A percentile compares a stretch with the other conserved stretches of the same genome.
phyloP scores from a whole-genome alignment of 2,113 vertebrate species.

The Uropsilus gracilis region DNA sequence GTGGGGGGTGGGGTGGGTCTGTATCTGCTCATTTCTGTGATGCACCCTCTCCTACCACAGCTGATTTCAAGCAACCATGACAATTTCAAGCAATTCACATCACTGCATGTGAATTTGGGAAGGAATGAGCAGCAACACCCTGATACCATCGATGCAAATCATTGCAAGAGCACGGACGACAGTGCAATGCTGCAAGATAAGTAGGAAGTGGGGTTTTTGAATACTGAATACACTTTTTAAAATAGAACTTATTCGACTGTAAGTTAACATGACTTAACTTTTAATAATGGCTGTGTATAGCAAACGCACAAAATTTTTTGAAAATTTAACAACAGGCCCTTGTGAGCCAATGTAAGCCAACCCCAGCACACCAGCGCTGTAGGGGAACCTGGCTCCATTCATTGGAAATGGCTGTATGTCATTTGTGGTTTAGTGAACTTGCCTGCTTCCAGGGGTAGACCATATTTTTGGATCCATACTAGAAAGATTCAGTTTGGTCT shows the following conservation, averaged over 20 bases:
- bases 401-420: constrained; percentile 19
- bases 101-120: not conserved
- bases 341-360: not conserved
- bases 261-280: not conserved
- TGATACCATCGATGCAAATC: fast-evolving
- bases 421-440: constrained; percentile 22
- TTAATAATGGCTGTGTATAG: not conserved
- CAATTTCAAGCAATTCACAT: too few species aligned
- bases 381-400: not conserved
- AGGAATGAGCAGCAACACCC: fast-evolving
- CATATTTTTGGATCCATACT: constrained; percentile 17
- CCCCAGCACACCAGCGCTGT: not conserved
- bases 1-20: not conserved
- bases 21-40: not conserved
- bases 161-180: not conserved
- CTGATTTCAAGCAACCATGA: not conserved
- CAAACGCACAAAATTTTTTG: not conserved
- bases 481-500: constrained; percentile 17
- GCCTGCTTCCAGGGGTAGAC: constrained; percentile 23
- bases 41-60: not conserved
- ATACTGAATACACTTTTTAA: not conserved
- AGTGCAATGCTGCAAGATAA: fast-evolving
- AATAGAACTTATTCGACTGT: not conserved
- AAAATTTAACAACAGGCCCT: not conserved
- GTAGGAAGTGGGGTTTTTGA: not conserved